A percentile compares a stretch with the other conserved stretches of the same genome.
phyloP scores from a whole-genome alignment of 1,140 invertebrate species.

The Calliphora vicina region DNA sequence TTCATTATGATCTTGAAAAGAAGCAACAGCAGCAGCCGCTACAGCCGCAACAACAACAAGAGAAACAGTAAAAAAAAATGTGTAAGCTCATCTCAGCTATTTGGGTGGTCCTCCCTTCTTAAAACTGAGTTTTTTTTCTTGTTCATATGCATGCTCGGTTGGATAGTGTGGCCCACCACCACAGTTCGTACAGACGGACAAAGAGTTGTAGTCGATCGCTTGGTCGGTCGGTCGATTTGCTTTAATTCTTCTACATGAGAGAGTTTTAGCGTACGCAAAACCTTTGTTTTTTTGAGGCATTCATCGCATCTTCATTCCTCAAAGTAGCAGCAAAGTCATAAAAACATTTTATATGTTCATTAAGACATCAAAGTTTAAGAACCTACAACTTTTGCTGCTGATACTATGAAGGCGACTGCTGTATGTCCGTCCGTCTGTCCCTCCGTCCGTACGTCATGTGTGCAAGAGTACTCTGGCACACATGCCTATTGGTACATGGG shows the following conservation, averaged over 20 bases:
- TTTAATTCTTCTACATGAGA: neutral
- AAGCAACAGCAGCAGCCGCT: neutral
- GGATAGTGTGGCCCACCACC: conserved; percentile 9
- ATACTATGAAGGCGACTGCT: neutral
- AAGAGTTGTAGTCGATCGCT: neutral
- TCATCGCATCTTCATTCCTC: neutral
- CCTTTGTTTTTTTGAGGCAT: conserved; percentile 1
- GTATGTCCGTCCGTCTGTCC: neutral
- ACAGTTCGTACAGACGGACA: neutral
- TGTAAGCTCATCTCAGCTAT: conserved; percentile 13
- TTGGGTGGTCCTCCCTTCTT: conserved; percentile 30
- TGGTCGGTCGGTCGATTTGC: neutral
- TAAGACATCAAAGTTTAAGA: conserved; percentile 34
- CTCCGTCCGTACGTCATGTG: no score
- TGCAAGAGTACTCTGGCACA: no score
- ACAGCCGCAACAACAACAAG: neutral
- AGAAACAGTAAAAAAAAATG: neutral
- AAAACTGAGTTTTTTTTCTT: neutral
- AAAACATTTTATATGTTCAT: conserved; percentile 34
- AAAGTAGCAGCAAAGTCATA: conserved; percentile 27
- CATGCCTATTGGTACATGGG: neutral
- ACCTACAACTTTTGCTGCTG: neutral
- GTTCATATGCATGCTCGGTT: neutral
- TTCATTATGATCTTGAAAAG: conserved; percentile 28
- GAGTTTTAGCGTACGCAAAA: conserved; percentile 30